Base-by-base conservation (phyloP, 2,888 invertebrate species). In the Pinctada fucata region DNA sequence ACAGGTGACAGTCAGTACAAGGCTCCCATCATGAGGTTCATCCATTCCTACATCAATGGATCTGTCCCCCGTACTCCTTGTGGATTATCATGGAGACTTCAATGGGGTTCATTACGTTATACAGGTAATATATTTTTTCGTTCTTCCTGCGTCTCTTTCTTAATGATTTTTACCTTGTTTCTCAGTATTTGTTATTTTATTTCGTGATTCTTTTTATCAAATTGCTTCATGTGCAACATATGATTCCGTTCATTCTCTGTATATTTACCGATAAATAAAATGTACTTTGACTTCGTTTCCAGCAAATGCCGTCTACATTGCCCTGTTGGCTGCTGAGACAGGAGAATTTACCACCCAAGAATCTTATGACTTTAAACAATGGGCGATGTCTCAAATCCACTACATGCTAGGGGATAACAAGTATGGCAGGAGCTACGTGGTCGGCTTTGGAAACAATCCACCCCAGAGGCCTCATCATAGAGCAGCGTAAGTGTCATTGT, bases 31-130 rank as follows among this genome's bases (percentile, higher is more conserved):
- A 81, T 80, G 13, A 79, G 70, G 6, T 88, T 86, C 52, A 77
- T 89, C 69, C 78, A 79, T 5, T 71, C 80, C 45, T 90, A 88
- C 86, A 82, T 87, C 72, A 88, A 88, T 1, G 89, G 90, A 10
- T 69, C 79, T 13, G 82, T 90, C 13, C 82, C 78, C 2, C 85
- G 87, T 69, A 89, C 90, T 0, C 90, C 90, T 0, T 85, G 87
- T 77, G 91, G 91, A 4, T 83, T 91, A 31, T 88, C 89, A 50
- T 91, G 81, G 82, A 80, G 88, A 58, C 75, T 82, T 10, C 85
- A 88, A 78, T 90, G 90, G 91, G 90, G 89, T 3, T 79, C 89
- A 3, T 82, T 86, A 50, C 80, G 90, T 82, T 90, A 91, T 73
- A 81, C 91, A 79, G 87, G 88, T 88, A 77, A 31, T 31, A 31